Evolutionary conservation across 1,140 invertebrate genomes (phyloP).

Genomic region (Zophobas atratus): DNA sequence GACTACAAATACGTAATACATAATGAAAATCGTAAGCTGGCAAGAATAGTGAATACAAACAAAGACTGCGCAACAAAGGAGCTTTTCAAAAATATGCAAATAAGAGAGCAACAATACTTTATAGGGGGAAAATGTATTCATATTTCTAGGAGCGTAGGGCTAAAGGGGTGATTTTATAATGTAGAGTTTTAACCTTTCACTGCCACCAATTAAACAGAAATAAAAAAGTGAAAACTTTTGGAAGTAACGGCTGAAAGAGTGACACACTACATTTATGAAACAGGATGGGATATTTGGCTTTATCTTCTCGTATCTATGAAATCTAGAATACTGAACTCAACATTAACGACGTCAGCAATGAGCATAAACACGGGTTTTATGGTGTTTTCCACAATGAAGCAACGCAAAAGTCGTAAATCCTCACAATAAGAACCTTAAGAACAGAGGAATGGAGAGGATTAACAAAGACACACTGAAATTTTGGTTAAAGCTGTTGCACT

Average conservation of each 20-base stretch:
- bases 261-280: neutral
- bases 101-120: conserved; percentile 17
- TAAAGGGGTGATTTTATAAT: conserved; percentile 9
- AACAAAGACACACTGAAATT: neutral
- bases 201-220: too few relatives aligned
- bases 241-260: too few relatives aligned
- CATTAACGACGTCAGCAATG: conserved; percentile 17
- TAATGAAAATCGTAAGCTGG: conserved; percentile 2
- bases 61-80: neutral
- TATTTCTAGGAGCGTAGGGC: conserved; percentile 6
- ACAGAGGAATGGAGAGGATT: conserved; percentile 6
- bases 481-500: neutral
- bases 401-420: conserved; percentile 18
- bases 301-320: neutral
- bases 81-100: conserved; percentile 22
- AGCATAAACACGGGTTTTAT: conserved; percentile 30
- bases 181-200: neutral
- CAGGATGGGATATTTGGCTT: neutral
- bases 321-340: conserved; percentile 8
- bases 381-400: conserved; percentile 16
- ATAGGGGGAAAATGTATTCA: conserved; percentile 10
- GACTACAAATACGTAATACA: conserved; percentile 14
- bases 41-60: neutral
- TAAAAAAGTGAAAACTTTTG: too few relatives aligned
- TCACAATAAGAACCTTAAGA: conserved; percentile 15